Evolutionary conservation across 2,797 vertebrate genomes (phyloP).

Genomic region (Phoeniculus purpureus): DNA sequence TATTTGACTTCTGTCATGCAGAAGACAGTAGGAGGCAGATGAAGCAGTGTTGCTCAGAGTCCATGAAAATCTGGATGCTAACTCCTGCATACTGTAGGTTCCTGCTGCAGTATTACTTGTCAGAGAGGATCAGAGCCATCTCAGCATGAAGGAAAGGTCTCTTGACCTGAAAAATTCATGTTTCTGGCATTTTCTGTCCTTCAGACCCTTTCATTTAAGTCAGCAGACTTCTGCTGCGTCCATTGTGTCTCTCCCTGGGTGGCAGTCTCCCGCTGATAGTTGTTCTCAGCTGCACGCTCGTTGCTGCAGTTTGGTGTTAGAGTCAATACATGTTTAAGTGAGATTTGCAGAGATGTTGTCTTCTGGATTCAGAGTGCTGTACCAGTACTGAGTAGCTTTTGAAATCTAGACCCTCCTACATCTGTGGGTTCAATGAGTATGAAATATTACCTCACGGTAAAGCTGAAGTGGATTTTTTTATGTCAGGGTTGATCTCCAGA

Average conservation of each 20-base stretch:
- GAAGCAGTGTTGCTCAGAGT: not conserved
- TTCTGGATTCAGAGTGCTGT: not conserved
- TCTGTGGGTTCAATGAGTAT: not conserved
- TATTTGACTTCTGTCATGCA: not conserved
- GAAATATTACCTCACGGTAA: not conserved
- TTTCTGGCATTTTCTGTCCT: slow-evolving; percentile 10
- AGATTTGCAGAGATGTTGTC: slow-evolving; percentile 12
- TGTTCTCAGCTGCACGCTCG: slow-evolving; percentile 9
- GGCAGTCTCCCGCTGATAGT: not conserved
- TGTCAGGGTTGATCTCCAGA: slow-evolving; percentile 2
- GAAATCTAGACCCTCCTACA: not conserved
- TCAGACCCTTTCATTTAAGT: not conserved
- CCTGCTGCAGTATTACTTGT: not conserved
- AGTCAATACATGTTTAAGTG: slow-evolving; percentile 10
- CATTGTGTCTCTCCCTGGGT: not conserved
- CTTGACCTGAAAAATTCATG: not conserved
- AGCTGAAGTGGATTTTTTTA: slow-evolving; percentile 9
- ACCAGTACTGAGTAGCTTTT: not conserved
- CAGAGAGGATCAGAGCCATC: not conserved
- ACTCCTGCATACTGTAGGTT: not conserved
- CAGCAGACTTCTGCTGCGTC: not conserved
- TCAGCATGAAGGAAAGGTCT: not conserved
- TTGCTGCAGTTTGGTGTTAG: not conserved
- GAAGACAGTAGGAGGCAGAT: not conserved
- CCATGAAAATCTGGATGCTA: not conserved